Evolutionary conservation across 2,797 vertebrate genomes (phyloP).

Genomic region (Malurus splendens): DNA sequence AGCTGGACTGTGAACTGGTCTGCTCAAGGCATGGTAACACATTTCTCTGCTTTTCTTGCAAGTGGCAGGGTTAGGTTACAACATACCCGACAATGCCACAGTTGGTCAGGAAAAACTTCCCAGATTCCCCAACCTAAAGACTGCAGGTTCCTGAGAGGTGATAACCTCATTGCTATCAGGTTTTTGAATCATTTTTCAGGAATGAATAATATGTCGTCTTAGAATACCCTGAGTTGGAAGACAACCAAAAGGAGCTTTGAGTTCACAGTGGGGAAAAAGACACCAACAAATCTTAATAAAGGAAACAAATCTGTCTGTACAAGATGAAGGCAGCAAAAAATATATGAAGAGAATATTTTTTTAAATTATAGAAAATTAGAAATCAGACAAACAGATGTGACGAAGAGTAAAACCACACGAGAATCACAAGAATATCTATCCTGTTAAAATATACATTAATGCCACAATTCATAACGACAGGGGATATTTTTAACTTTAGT

Average conservation of each 20-base stretch:
- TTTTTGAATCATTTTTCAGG: background rate
- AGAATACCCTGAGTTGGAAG: background rate
- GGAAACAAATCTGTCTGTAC: background rate
- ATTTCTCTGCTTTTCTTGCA: background rate
- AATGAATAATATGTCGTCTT: background rate
- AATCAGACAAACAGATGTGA: background rate
- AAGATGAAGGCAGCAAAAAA: background rate
- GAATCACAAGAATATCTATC: background rate
- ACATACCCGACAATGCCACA: background rate
- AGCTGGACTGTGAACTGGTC: background rate
- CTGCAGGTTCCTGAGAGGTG: background rate
- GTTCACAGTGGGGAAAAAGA: background rate
- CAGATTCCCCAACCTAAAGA: background rate
- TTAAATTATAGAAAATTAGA: background rate
- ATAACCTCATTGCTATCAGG: background rate
- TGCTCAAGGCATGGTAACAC: background rate
- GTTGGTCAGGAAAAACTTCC: background rate
- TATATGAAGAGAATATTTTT: background rate
- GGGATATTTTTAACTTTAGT: background rate
- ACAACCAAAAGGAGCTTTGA: background rate
- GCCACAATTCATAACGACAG: background rate
- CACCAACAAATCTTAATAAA: background rate
- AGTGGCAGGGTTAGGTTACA: background rate
- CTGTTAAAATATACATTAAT: background rate
- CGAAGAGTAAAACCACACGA: background rate